These are phyloP conservation scores for Palloptera scutellata DNA, from an alignment of 2,888 invertebrate genomes.

Conservation along the genomic window DNA sequence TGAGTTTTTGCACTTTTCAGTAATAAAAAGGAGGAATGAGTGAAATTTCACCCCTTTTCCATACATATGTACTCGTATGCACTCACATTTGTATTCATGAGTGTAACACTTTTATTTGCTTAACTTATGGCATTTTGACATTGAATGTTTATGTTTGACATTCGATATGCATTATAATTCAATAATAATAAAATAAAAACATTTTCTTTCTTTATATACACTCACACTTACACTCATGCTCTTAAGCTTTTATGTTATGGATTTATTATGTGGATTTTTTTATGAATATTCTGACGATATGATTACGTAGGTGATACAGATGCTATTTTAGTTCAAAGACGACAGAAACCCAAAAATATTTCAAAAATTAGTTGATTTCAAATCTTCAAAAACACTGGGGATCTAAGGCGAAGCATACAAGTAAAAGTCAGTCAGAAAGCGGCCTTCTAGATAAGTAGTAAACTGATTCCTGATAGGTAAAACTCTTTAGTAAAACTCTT, in stretches of 20 bases:
- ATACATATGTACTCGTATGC: not conserved
- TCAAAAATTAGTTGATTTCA: no score
- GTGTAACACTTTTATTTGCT: slow-evolving; percentile 15
- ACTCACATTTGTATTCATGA: not conserved
- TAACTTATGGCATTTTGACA: slow-evolving; percentile 25
- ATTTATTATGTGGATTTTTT: slow-evolving; percentile 4
- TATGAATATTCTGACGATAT: not conserved
- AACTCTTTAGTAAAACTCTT: no score
- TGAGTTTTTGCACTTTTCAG: slow-evolving; percentile 39
- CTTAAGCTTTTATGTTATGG: not conserved
- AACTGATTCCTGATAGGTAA: no score
- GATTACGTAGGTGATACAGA: no score
- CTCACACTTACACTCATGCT: not conserved
- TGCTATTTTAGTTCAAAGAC: no score
- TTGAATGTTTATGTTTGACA: slow-evolving; percentile 53
- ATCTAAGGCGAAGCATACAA: no score
- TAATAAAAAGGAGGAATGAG: not conserved
- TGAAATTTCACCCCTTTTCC: slow-evolving; percentile 1
- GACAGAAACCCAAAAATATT: no score
- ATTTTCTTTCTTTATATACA: slow-evolving; percentile 32
- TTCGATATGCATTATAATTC: slow-evolving; percentile 61
- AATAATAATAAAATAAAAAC: slow-evolving; percentile 55
- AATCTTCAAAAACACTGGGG: no score
- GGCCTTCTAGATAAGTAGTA: no score
- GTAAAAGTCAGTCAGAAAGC: no score